Percentiles rank a stretch among this genome's conserved stretches.
phyloP scores from a whole-genome alignment of 2,797 vertebrate species.

The Huso huso region DNA sequence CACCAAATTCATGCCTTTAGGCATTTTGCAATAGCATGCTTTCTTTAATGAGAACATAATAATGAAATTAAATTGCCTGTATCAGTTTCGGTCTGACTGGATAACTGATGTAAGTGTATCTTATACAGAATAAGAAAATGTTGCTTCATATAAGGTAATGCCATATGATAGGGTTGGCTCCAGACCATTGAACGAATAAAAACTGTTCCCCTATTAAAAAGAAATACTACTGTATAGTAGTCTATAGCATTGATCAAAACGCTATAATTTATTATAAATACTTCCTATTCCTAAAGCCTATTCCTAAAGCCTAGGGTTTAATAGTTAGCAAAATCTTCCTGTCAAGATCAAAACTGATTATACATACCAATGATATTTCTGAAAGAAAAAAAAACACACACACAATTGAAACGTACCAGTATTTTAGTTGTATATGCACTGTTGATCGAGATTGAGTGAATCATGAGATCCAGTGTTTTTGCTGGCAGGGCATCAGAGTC shows the following conservation, averaged over 20 bases:
- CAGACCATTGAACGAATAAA: too few species aligned
- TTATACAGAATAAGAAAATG: neutral
- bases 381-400: neutral
- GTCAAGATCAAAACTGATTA: too few species aligned
- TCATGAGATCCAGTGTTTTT: slow-evolving; percentile 77
- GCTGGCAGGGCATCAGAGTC: slow-evolving; percentile 70
- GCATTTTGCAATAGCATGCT: slow-evolving; percentile 7
- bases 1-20: slow-evolving; percentile 15
- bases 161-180: too few species aligned
- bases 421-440: slow-evolving; percentile 96
- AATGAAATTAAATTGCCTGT: slow-evolving; percentile 6
- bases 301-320: too few species aligned
- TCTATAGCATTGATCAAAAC: too few species aligned
- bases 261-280: too few species aligned
- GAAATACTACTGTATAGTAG: too few species aligned
- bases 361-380: too few species aligned
- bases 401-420: slow-evolving; percentile 65
- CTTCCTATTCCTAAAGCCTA: too few species aligned
- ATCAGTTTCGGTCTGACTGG: slow-evolving; percentile 5
- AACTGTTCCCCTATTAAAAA: too few species aligned
- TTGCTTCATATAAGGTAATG: too few species aligned
- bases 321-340: too few species aligned
- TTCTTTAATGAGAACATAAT: slow-evolving; percentile 15
- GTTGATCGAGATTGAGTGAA: slow-evolving; percentile 86
- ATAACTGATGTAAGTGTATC: neutral